These are phyloP conservation scores for Sphecodes monilicornis DNA, from an alignment of 2,888 invertebrate species.

Conservation along the genomic window DNA sequence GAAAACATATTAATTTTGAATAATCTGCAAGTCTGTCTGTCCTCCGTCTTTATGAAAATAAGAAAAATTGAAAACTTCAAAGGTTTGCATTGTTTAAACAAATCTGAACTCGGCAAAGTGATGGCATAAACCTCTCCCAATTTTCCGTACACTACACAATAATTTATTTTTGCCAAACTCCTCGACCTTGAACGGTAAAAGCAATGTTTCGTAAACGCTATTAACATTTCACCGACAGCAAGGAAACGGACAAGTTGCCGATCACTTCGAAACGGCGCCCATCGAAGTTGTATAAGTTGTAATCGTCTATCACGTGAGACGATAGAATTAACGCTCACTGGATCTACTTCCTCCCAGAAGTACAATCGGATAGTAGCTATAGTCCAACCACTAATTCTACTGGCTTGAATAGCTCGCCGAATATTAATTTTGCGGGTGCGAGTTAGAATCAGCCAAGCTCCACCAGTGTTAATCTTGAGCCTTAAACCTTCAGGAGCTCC, in stretches of 20 bases:
- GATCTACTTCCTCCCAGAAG: neutral
- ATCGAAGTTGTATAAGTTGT: neutral
- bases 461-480: neutral
- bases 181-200: neutral
- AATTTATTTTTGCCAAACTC: neutral
- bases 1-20: too few species aligned
- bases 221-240: neutral
- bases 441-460: neutral
- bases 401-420: constrained; percentile 2
- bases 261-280: neutral
- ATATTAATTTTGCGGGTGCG: neutral
- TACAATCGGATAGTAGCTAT: constrained; percentile 6
- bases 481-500: neutral
- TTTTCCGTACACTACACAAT: neutral
- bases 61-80: too few species aligned
- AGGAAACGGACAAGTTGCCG: neutral
- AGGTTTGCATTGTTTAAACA: too few species aligned
- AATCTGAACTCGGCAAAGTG: too few species aligned
- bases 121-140: neutral
- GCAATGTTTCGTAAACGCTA: neutral
- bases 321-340: neutral
- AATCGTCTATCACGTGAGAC: neutral
- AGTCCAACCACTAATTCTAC: constrained; percentile 12
- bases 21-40: too few species aligned
- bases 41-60: too few species aligned